Evolutionary conservation across 1,140 invertebrate genomes (phyloP).

Genomic region (Brachystomella parvula): DNA sequence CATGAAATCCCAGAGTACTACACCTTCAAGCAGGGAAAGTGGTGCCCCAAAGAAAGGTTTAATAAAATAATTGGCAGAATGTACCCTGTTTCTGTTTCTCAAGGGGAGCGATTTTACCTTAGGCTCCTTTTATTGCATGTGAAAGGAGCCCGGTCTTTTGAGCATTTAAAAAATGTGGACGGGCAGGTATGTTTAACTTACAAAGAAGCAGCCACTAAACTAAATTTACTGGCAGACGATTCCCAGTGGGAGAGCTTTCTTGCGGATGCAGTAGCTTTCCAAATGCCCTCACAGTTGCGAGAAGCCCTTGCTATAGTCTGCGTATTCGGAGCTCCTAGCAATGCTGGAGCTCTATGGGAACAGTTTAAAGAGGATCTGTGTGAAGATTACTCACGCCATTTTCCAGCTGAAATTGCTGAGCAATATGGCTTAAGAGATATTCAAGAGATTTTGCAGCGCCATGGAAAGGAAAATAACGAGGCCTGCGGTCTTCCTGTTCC

Average conservation of each 20-base stretch:
- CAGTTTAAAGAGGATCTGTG: slow-evolving; percentile 12
- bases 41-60: neutral
- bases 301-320: slow-evolving; percentile 40
- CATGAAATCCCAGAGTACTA: slow-evolving; percentile 37
- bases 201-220: slow-evolving; percentile 22
- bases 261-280: slow-evolving; percentile 23
- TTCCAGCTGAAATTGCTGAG: neutral
- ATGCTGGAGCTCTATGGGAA: slow-evolving; percentile 30
- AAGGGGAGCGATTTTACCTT: slow-evolving; percentile 35
- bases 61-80: slow-evolving; percentile 12
- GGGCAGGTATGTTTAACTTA: slow-evolving; percentile 18
- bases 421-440: slow-evolving; percentile 11
- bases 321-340: slow-evolving; percentile 15
- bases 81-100: neutral
- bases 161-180: slow-evolving; percentile 27
- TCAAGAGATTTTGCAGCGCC: neutral
- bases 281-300: slow-evolving; percentile 30
- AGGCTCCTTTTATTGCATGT: slow-evolving; percentile 42
- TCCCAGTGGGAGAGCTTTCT: slow-evolving; percentile 32
- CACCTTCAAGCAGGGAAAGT: slow-evolving; percentile 7
- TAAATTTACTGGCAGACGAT: slow-evolving; percentile 34
- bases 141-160: slow-evolving; percentile 26
- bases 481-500: slow-evolving; percentile 13
- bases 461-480: slow-evolving; percentile 12
- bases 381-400: slow-evolving; percentile 29